Conservation (phyloP, 2,797 vertebrate species). For the Garrulus glandarius region DNA sequence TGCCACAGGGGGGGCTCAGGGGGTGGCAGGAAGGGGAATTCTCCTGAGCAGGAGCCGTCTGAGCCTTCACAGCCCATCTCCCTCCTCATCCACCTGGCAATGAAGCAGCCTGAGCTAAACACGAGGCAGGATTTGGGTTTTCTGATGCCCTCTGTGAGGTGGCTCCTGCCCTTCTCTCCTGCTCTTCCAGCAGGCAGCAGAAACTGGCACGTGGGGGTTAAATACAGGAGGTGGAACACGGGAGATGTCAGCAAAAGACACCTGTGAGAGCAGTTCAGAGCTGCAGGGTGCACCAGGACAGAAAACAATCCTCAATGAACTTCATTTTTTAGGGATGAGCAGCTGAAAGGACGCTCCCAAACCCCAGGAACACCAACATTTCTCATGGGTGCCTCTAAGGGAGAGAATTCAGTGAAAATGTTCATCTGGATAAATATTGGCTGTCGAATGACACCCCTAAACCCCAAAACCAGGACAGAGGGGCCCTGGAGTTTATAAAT, state of each 20-base stretch:
- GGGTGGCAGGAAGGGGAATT: neutral
- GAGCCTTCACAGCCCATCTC: neutral
- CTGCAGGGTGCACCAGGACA: neutral
- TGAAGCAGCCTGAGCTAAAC: neutral
- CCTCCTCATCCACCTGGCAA: neutral
- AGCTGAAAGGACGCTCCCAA: neutral
- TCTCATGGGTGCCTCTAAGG: neutral
- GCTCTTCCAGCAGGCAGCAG: neutral
- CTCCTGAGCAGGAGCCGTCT: neutral
- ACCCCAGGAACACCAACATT: neutral
- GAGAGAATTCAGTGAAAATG: neutral
- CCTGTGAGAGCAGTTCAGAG: neutral
- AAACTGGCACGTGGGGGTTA: neutral
- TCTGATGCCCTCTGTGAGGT: neutral
- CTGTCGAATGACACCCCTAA: neutral
- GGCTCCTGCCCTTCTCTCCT: neutral
- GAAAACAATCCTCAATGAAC: neutral
- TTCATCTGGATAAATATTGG: neutral
- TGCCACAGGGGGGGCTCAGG: too few species aligned
- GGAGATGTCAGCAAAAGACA: neutral
- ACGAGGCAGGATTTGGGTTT: neutral
- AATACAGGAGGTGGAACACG: neutral
- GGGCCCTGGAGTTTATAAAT: neutral
- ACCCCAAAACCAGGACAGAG: rapidly evolving
- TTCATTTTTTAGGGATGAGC: neutral